Evolutionary conservation across 1,140 invertebrate genomes (phyloP).

Genomic region (Carcinoscorpius rotundicauda): DNA sequence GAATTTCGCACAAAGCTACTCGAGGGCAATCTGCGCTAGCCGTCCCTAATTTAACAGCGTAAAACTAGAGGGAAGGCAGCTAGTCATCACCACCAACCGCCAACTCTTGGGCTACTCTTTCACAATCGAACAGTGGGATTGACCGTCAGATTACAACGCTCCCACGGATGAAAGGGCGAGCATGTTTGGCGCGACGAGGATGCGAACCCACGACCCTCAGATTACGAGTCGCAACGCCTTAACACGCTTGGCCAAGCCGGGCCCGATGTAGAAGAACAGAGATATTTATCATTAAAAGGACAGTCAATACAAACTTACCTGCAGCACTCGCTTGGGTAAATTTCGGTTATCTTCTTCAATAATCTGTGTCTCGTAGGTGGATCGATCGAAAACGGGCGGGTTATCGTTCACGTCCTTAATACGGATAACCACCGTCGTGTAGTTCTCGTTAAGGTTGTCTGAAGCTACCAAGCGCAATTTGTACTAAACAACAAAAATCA

Average conservation of each 20-base stretch:
- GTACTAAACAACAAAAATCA: slow-evolving; percentile 46
- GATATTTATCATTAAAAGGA: neutral
- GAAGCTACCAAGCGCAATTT: slow-evolving; percentile 82
- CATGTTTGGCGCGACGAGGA: neutral
- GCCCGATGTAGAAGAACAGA: slow-evolving; percentile 7
- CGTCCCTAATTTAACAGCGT: no score
- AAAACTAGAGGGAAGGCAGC: no score
- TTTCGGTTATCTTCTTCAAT: slow-evolving; percentile 88
- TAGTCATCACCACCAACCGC: no score
- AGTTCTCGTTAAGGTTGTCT: slow-evolving; percentile 89
- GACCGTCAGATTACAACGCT: no score
- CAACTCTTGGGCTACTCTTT: no score
- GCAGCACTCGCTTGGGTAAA: slow-evolving; percentile 77
- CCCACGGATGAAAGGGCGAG: no score
- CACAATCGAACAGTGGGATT: no score
- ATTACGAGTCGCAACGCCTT: slow-evolving; percentile 12
- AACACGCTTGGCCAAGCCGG: slow-evolving; percentile 6
- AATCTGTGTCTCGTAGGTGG: slow-evolving; percentile 85
- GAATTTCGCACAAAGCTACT: no score
- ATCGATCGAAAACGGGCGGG: slow-evolving; percentile 77
- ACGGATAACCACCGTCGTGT: slow-evolving; percentile 85
- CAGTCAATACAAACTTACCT: slow-evolving; percentile 44
- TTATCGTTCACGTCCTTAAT: slow-evolving; percentile 90
- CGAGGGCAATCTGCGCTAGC: no score
- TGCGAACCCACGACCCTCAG: slow-evolving; percentile 19